Percentiles rank a stretch among this genome's conserved stretches.
These are phyloP conservation scores for Leiothrix lutea DNA, from an alignment of 2,113 vertebrate species.

Conservation along the genomic window DNA sequence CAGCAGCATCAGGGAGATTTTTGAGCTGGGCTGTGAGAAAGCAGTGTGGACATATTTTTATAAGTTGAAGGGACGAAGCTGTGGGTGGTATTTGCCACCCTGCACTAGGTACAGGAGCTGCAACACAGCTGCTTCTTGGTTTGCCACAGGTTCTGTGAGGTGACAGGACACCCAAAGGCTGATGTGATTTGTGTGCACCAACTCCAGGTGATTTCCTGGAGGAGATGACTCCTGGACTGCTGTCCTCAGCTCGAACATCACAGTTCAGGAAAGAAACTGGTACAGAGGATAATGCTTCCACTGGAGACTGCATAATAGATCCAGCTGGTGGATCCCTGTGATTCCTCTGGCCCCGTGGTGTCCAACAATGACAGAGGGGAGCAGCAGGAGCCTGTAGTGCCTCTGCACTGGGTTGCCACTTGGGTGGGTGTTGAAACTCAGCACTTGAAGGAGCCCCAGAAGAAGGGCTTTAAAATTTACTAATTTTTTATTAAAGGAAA, in stretches of 20 bases:
- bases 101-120: background rate
- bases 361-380: background rate
- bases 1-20: background rate
- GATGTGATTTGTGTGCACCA: background rate
- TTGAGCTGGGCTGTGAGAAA: background rate
- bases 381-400: background rate
- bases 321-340: background rate
- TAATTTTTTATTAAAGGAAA: background rate
- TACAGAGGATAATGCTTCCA: background rate
- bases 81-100: background rate
- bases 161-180: background rate
- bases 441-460: background rate
- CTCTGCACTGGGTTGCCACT: background rate
- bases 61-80: background rate
- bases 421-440: background rate
- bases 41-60: background rate
- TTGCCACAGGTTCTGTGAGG: background rate
- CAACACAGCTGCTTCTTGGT: background rate
- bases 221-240: background rate
- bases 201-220: background rate
- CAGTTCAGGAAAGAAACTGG: background rate
- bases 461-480: background rate
- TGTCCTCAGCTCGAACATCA: background rate
- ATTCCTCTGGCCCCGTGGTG: accelerated
- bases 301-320: background rate